phyloP scores from a whole-genome alignment of 2,113 vertebrate species.

The Recurvirostra avosetta region DNA sequence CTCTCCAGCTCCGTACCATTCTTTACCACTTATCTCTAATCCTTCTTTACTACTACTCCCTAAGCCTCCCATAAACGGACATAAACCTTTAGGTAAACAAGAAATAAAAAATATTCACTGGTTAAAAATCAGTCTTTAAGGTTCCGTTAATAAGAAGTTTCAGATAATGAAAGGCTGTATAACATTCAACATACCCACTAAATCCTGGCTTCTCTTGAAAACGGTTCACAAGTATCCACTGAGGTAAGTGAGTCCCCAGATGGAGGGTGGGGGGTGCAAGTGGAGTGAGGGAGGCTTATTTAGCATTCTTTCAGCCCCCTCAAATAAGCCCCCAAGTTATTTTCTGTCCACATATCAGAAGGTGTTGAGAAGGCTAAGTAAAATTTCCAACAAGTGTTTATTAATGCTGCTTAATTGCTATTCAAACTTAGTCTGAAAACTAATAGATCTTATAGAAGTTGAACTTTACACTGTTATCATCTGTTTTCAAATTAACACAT shows the following conservation, averaged over 20 bases:
- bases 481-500: background rate
- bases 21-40: background rate
- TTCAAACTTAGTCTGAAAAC: background rate
- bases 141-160: background rate
- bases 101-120: background rate
- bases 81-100: background rate
- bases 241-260: too few species aligned
- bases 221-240: background rate
- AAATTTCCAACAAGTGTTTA: background rate
- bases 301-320: background rate
- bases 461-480: background rate
- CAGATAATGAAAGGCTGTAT: background rate
- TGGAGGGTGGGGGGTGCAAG: too few species aligned
- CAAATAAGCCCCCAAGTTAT: background rate
- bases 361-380: background rate
- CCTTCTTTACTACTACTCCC: background rate
- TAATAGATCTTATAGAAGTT: background rate
- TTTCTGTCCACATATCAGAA: background rate
- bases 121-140: background rate
- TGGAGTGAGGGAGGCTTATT: background rate
- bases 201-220: background rate
- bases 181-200: background rate
- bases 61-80: background rate
- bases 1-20: background rate
- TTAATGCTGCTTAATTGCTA: background rate